Conservation (phyloP, 1,140 invertebrate species). For the Arion vulgaris region DNA sequence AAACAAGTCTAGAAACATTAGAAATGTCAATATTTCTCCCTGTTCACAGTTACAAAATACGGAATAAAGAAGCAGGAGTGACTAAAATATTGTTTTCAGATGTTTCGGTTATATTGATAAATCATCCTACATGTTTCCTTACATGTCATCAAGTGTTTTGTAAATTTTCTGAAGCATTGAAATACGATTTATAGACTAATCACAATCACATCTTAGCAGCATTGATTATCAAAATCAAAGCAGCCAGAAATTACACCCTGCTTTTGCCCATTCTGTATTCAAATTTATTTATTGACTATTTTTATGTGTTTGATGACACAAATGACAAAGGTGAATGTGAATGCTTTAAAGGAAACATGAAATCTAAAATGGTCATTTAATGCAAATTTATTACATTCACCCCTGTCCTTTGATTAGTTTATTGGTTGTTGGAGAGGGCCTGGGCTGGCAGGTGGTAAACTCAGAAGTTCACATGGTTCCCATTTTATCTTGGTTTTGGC, state of each 20-base stretch:
- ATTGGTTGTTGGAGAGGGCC: constrained; percentile 50
- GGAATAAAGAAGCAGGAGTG: not conserved
- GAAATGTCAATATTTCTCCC: not conserved
- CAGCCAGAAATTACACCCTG: no score
- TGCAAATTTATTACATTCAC: constrained; percentile 2
- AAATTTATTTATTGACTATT: no score
- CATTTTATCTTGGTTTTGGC: constrained; percentile 21
- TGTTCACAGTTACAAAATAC: not conserved
- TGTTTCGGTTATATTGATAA: no score
- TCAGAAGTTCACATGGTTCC: constrained; percentile 48
- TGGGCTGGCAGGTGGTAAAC: constrained; percentile 52
- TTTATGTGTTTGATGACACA: not conserved
- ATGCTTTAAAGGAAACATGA: not conserved
- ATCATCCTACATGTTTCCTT: no score
- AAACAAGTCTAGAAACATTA: no score
- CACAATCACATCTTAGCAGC: no score
- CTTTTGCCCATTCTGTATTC: no score
- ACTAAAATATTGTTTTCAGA: no score
- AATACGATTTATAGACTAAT: no score
- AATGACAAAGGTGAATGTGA: constrained; percentile 1
- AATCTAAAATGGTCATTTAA: not conserved
- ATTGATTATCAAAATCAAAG: no score
- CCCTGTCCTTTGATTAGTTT: constrained; percentile 1
- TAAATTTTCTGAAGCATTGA: no score
- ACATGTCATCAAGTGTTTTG: no score